These are phyloP conservation scores for Patella ulyssiponensis DNA, from an alignment of 2,888 invertebrate genomes.

Conservation along the genomic window DNA sequence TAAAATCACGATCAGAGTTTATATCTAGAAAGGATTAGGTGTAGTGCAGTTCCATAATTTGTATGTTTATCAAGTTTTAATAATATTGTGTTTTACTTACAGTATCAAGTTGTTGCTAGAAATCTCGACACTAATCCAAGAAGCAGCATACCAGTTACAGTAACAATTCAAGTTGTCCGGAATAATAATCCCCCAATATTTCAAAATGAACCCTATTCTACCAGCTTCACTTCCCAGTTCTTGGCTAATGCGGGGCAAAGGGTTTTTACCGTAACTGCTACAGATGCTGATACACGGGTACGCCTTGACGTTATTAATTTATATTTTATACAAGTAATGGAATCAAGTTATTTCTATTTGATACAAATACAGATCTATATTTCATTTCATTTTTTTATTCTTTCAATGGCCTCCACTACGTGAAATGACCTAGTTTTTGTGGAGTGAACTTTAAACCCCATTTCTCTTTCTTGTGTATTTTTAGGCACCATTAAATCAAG, in stretches of 20 bases:
- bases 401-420: too few species aligned
- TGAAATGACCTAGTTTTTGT: too few species aligned
- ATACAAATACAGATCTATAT: too few species aligned
- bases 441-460: neutral
- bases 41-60: too few species aligned
- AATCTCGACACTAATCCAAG: constrained; percentile 20
- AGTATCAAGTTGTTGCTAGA: constrained; percentile 18
- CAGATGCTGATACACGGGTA: constrained; percentile 47
- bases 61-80: too few species aligned
- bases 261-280: constrained; percentile 41
- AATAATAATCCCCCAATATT: constrained; percentile 59
- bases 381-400: too few species aligned
- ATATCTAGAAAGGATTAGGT: too few species aligned
- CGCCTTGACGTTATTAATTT: neutral
- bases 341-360: too few species aligned
- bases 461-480: constrained; percentile 19
- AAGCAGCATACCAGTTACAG: constrained; percentile 19
- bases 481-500: constrained; percentile 57
- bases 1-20: too few species aligned
- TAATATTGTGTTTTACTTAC: too few species aligned
- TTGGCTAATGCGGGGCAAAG: neutral
- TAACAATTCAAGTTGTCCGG: constrained; percentile 48
- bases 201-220: constrained; percentile 44
- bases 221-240: constrained; percentile 40
- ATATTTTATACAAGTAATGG: too few species aligned